Base-by-base conservation (phyloP, 2,113 vertebrate genomes). In the Aphyosemion australe region DNA sequence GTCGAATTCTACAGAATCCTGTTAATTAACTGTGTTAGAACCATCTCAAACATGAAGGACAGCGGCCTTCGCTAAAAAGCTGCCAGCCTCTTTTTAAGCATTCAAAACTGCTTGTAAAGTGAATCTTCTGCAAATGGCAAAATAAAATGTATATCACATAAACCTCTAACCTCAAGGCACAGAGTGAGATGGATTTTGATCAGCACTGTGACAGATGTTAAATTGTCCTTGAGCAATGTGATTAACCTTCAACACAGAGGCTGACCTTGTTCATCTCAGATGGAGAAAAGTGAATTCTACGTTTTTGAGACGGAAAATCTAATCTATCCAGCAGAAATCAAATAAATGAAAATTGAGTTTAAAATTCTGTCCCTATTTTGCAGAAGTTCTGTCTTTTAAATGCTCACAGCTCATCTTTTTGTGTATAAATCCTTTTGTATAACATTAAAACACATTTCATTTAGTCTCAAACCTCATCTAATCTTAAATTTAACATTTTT, bases 221-320 rank as follows among this genome's bases (percentile, higher is more conserved):
- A 67, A 61, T 52, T 26, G 68, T 64, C 79, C 58, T 65, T 51
- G 12, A 65, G 71, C 58, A 18, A 46, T 26, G 16, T 12, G 34
- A 82, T 82, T 65, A 75, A 82, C 79, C 70, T 65, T 19, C 13
- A 48, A 16, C 48, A 16, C 61, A 2, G 4, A 0, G 34, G 8
- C 9, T 37, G 63, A 83, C 79, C 78, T 74, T 59, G 49, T 16
- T 60, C 14, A 20, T 61, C 49, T 58, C 45, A 20, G 14, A 60
- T 37, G 69, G 39, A 59, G 54, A 20, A 74, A 74, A 76, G 49
- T 21, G 32, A 69, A 69, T 80, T 84, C 62, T 48, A 56, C 31
- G 15, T 58, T 59, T 61, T 32, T 13, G 32, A 51, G 53, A 49
- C 5, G 14, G 51, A 37, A n/a, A 60, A 82, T 78, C 18, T 42